These are phyloP conservation scores for Candidula unifasciata DNA, from an alignment of 2,888 invertebrate genomes.

Conservation along the genomic window DNA sequence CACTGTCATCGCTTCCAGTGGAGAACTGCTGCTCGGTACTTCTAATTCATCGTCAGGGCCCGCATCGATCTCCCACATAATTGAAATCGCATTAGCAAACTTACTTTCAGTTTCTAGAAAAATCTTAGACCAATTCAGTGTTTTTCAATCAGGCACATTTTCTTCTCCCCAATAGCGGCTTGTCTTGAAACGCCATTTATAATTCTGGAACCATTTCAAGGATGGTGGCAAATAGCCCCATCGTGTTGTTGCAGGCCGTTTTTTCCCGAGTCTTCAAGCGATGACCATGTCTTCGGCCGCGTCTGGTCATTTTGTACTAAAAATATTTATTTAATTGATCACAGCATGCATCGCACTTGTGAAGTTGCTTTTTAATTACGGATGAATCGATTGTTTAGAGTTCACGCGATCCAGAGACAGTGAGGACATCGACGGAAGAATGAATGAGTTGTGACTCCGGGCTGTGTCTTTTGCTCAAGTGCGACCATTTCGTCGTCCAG, in stretches of 20 bases:
- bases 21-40: not conserved
- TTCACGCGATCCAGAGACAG: constrained; percentile 31
- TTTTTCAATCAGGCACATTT: constrained; percentile 26
- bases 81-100: constrained; percentile 49
- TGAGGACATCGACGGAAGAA: not conserved
- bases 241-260: constrained; percentile 23
- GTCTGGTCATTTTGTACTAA: constrained; percentile 54
- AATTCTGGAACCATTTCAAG: constrained; percentile 30
- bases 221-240: constrained; percentile 32
- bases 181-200: constrained; percentile 24
- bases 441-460: constrained; percentile 34
- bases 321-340: constrained; percentile 58
- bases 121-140: constrained; percentile 36
- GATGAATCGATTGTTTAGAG: constrained; percentile 55
- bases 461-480: constrained; percentile 29
- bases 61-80: constrained; percentile 26
- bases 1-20: not conserved
- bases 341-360: constrained; percentile 43
- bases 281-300: constrained; percentile 29
- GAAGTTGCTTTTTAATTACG: constrained; percentile 57
- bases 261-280: constrained; percentile 12
- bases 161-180: constrained; percentile 16
- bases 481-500: constrained; percentile 27
- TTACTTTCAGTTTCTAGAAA: constrained; percentile 32
- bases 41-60: not conserved